Evolutionary conservation across 2,113 vertebrate genomes (phyloP).

Genomic region (Otus sunia): DNA sequence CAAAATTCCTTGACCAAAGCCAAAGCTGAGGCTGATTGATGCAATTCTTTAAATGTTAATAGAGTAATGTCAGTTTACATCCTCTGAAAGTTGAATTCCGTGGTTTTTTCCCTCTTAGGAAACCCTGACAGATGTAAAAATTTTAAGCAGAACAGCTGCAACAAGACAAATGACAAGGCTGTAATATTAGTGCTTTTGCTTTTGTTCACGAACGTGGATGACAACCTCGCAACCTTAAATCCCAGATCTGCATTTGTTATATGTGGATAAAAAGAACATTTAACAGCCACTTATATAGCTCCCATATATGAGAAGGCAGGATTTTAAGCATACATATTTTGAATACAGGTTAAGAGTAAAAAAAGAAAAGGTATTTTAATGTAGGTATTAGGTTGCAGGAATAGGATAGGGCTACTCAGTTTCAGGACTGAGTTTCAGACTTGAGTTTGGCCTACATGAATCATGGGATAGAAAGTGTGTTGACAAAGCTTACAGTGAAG

Average conservation of each 20-base stretch:
- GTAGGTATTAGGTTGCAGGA: not conserved
- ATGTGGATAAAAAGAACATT: not conserved
- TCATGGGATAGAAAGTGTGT: not conserved
- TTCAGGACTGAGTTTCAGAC: not conserved
- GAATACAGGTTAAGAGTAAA: not conserved
- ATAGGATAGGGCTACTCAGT: not conserved
- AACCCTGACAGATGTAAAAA: not conserved
- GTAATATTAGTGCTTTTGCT: not conserved
- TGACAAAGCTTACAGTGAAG: not conserved
- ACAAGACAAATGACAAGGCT: not conserved
- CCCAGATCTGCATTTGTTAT: not conserved
- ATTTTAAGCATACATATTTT: not conserved
- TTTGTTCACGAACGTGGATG: not conserved
- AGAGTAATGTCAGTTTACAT: not conserved
- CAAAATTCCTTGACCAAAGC: not conserved
- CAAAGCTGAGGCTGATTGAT: not conserved
- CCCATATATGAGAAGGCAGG: rapidly evolving
- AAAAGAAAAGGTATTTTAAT: not conserved
- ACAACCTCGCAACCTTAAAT: not conserved
- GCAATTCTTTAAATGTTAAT: not conserved
- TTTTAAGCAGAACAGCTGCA: not conserved
- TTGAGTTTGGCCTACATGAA: not conserved
- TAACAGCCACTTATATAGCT: not conserved
- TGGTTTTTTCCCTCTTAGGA: not conserved
- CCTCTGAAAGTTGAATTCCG: not conserved